Percentiles rank a stretch among this genome's conserved stretches.
These are phyloP conservation scores for Lutraria lutraria DNA, from an alignment of 2,888 invertebrate genomes.

Conservation along the genomic window DNA sequence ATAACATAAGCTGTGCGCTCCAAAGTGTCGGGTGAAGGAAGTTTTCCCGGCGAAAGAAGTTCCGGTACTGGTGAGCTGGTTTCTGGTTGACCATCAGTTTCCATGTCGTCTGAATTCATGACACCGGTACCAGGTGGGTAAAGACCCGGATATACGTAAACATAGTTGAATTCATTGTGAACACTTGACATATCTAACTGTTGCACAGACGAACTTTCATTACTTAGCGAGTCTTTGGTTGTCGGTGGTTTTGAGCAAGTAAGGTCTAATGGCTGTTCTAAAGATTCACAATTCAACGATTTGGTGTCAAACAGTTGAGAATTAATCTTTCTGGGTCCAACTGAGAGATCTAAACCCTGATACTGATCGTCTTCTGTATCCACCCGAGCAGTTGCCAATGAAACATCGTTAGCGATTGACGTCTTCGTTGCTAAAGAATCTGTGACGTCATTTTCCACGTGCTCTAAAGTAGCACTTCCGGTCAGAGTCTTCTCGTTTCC, in stretches of 20 bases:
- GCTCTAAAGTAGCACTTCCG: constrained; percentile 26
- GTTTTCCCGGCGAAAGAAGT: constrained; percentile 51
- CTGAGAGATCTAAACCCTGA: constrained; percentile 62
- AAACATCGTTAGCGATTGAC: constrained; percentile 59
- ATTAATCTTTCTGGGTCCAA: constrained; percentile 52
- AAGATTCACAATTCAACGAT: constrained; percentile 38
- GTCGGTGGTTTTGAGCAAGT: constrained; percentile 53
- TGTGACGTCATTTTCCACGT: constrained; percentile 53
- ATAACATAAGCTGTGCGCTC: constrained; percentile 37
- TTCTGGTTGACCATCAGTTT: constrained; percentile 40
- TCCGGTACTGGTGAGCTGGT: constrained; percentile 59
- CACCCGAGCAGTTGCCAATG: constrained; percentile 60
- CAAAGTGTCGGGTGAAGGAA: constrained; percentile 42
- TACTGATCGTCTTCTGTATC: constrained; percentile 65
- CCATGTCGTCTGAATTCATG: constrained; percentile 49
- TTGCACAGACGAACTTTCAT: constrained; percentile 49
- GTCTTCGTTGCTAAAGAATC: constrained; percentile 54
- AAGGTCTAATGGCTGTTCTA: constrained; percentile 61
- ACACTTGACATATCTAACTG: constrained; percentile 54
- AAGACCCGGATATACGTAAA: constrained; percentile 63
- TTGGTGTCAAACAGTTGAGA: constrained; percentile 61
- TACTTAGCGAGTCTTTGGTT: constrained; percentile 24
- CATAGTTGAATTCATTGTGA: constrained; percentile 61
- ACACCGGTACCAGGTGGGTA: constrained; percentile 54
- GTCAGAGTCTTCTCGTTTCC: constrained; percentile 36